Evolutionary conservation across 1,140 invertebrate genomes (phyloP).

Genomic region (Alviniconcha marisindica): DNA sequence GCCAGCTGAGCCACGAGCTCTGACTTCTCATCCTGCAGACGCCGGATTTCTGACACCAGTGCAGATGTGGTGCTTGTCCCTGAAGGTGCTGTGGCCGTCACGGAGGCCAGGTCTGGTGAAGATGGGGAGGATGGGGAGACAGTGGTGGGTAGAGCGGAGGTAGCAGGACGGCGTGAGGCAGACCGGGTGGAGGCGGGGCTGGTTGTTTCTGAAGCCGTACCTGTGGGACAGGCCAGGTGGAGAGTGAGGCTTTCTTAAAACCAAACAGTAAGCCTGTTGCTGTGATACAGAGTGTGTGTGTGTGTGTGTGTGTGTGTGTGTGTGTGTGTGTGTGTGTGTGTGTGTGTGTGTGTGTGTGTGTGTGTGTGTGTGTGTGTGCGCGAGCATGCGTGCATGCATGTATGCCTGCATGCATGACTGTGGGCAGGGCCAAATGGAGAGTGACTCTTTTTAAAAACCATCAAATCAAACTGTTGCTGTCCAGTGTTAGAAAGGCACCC

Average conservation of each 20-base stretch:
- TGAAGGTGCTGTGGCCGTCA: neutral
- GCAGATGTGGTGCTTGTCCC: neutral
- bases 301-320: neutral
- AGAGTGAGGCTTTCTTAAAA: too few species aligned
- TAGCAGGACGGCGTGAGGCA: neutral
- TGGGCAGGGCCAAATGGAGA: too few species aligned
- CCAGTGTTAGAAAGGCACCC: too few species aligned
- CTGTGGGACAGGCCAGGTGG: too few species aligned
- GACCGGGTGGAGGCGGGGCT: neutral
- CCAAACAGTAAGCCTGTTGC: too few species aligned
- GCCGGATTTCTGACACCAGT: constrained; percentile 54
- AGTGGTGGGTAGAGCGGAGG: neutral
- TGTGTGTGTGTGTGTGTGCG: neutral
- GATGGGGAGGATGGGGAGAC: neutral
- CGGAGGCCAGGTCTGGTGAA: neutral
- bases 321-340: neutral
- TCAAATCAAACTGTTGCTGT: too few species aligned
- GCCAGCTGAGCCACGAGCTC: constrained; percentile 55
- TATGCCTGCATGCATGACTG: too few species aligned
- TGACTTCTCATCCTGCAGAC: constrained; percentile 63
- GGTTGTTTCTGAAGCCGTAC: neutral
- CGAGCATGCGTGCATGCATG: too few species aligned
- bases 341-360: neutral
- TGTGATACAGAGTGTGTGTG: too few species aligned
- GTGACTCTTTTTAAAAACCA: too few species aligned